phyloP scores from a whole-genome alignment of 2,888 invertebrate species.

The Odontothrips loti region DNA sequence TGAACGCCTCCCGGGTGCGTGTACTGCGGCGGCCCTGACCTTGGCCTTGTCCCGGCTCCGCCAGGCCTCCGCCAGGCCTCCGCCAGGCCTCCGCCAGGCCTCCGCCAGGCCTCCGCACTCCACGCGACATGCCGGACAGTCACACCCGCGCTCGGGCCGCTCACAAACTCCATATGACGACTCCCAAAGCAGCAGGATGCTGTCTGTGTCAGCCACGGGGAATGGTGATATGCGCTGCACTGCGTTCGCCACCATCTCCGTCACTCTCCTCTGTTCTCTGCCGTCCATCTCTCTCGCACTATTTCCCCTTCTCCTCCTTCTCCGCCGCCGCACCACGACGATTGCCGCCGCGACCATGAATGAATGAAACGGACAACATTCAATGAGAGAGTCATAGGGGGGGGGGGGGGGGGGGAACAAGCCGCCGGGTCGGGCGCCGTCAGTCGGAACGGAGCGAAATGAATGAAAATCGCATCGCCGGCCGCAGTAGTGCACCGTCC shows the following conservation, averaged over 20 bases:
- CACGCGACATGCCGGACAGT: neutral
- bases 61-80: neutral
- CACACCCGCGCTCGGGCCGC: neutral
- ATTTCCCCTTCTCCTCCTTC: neutral
- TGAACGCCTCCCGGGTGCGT: no score
- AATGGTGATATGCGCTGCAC: neutral
- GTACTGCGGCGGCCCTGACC: neutral
- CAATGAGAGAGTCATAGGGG: neutral
- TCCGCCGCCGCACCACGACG: neutral
- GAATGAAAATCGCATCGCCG: neutral
- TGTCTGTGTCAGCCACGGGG: no score
- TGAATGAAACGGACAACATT: neutral
- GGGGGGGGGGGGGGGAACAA: neutral
- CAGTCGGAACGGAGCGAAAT: neutral
- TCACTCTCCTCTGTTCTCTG: neutral
- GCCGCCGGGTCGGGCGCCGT: neutral
- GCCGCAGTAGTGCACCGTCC: neutral
- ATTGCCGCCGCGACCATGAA: neutral
- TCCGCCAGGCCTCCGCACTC: neutral
- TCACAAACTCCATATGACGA: no score
- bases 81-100: neutral
- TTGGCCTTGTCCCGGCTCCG: neutral
- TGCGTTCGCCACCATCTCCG: neutral
- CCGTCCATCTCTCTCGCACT: neutral
- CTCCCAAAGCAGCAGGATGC: no score